These are phyloP conservation scores for Dendrocopos noguchii DNA, from an alignment of 2,113 vertebrate species.

Conservation along the genomic window DNA sequence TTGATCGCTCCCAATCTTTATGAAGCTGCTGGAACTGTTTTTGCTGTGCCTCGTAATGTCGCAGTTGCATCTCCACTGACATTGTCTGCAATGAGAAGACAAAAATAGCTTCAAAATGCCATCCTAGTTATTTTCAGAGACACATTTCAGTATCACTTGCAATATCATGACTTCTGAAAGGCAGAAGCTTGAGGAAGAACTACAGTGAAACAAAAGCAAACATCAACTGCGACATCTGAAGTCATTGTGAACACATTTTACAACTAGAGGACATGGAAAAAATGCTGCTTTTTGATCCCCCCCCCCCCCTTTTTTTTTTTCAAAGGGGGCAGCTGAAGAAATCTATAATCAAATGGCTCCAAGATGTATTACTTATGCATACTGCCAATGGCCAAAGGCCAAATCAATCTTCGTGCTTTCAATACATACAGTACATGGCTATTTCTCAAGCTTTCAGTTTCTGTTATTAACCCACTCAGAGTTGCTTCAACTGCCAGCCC, in stretches of 20 bases:
- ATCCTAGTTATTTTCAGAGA: background rate
- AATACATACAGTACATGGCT: background rate
- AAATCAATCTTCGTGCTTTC: background rate
- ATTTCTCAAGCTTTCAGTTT: background rate
- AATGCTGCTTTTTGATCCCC: background rate
- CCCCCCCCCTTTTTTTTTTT: background rate
- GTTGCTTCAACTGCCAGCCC: background rate
- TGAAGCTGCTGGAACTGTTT: constrained; percentile 91
- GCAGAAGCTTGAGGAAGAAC: background rate
- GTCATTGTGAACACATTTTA: background rate
- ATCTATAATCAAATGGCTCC: background rate
- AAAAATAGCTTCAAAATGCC: background rate
- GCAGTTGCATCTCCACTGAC: constrained; percentile 90
- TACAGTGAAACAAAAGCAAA: background rate
- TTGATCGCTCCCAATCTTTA: constrained; percentile 88
- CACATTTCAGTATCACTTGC: background rate
- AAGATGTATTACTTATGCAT: background rate
- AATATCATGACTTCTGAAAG: background rate
- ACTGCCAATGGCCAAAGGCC: background rate
- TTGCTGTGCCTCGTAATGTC: constrained; percentile 91
- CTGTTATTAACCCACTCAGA: background rate
- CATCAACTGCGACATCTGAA: background rate
- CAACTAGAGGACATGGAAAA: background rate
- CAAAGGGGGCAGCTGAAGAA: background rate
- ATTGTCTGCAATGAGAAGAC: constrained; percentile 81